These are phyloP conservation scores for Lophotriccus pileatus DNA, from an alignment of 2,797 vertebrate genomes.

Conservation along the genomic window DNA sequence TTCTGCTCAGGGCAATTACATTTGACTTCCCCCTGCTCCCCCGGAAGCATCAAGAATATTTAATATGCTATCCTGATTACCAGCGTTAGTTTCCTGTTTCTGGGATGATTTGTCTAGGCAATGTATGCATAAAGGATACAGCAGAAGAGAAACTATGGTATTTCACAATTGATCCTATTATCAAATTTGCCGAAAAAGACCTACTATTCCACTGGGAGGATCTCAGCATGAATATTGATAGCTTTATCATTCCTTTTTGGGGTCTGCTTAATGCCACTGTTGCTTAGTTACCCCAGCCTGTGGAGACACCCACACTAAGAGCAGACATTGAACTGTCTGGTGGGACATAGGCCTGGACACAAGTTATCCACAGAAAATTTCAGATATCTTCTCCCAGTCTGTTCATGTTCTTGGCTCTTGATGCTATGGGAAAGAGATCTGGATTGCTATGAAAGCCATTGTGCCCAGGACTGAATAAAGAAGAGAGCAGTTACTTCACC, in stretches of 20 bases:
- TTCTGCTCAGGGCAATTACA: background rate
- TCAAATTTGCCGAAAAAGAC: background rate
- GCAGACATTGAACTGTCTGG: background rate
- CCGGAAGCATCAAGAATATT: constrained; percentile 18
- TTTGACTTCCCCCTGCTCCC: background rate
- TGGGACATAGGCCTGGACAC: background rate
- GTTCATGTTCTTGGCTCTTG: background rate
- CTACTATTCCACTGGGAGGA: background rate
- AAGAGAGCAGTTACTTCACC: background rate
- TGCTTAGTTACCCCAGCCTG: background rate
- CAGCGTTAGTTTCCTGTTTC: background rate
- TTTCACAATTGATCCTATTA: background rate
- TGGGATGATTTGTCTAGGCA: constrained; percentile 9
- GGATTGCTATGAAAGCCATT: background rate
- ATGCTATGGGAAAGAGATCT: background rate
- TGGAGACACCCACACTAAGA: background rate
- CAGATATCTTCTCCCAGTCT: background rate
- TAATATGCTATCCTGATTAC: constrained; percentile 29
- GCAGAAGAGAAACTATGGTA: background rate
- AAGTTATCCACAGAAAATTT: background rate
- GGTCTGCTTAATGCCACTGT: background rate
- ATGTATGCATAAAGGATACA: background rate
- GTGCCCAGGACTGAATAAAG: background rate
- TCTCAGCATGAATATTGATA: background rate
- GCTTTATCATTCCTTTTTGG: background rate